Conservation (phyloP, 2,888 invertebrate genomes). For the Nebria brevicollis region DNA sequence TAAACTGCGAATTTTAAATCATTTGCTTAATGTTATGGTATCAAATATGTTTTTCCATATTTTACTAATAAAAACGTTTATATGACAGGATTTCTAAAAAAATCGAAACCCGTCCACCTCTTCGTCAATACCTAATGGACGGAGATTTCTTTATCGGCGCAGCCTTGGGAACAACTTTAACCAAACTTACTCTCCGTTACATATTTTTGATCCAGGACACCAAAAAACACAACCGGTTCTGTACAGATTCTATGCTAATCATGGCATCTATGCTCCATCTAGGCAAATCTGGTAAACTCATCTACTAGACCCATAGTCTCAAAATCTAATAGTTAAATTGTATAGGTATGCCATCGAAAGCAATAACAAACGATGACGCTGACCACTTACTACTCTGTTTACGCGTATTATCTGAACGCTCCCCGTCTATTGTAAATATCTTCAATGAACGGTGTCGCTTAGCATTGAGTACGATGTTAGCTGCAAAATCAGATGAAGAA, state of each 20-base stretch:
- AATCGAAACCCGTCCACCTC: slow-evolving; percentile 77
- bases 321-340: slow-evolving; percentile 48
- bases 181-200: slow-evolving; percentile 87
- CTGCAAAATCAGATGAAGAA: slow-evolving; percentile 80
- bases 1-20: too few relatives aligned
- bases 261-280: slow-evolving; percentile 87
- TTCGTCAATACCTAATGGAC: slow-evolving; percentile 88
- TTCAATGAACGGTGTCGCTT: slow-evolving; percentile 80
- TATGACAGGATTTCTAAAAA: slow-evolving; percentile 67
- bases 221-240: slow-evolving; percentile 68
- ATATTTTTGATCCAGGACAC: slow-evolving; percentile 62
- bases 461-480: slow-evolving; percentile 84
- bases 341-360: slow-evolving; percentile 71
- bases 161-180: slow-evolving; percentile 88
- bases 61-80: neutral
- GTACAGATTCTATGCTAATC: slow-evolving; percentile 87
- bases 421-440: slow-evolving; percentile 73
- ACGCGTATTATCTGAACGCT: slow-evolving; percentile 76
- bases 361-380: slow-evolving; percentile 95
- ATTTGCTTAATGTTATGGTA: neutral
- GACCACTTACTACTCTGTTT: slow-evolving; percentile 89
- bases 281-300: slow-evolving; percentile 75
- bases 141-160: slow-evolving; percentile 98
- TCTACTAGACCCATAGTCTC: neutral
- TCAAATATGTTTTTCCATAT: neutral